These are phyloP conservation scores for Drusus annulatus DNA, from an alignment of 1,140 invertebrate species.

Conservation along the genomic window DNA sequence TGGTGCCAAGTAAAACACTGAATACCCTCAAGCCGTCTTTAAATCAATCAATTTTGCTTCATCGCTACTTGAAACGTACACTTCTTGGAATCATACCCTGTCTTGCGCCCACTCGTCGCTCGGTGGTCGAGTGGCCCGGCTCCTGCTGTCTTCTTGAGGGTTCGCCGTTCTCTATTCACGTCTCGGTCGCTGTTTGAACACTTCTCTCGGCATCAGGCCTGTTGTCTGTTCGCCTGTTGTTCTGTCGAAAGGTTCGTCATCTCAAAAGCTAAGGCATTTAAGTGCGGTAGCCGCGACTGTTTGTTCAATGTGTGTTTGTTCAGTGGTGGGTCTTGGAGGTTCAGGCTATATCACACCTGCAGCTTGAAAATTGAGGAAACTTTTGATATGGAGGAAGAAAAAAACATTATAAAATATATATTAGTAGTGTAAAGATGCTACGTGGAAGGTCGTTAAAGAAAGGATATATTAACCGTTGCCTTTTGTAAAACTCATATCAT, in stretches of 20 bases:
- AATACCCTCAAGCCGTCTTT: not conserved
- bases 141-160: not conserved
- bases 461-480: no score
- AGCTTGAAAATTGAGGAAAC: not conserved
- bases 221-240: constrained; percentile 14
- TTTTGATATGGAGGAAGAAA: no score
- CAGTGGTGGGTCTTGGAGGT: not conserved
- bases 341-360: not conserved
- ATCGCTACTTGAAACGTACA: constrained; percentile 2
- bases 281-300: constrained; percentile 32
- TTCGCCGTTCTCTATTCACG: constrained; percentile 10
- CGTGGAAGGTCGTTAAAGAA: no score
- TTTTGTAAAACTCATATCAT: no score
- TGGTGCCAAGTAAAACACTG: not conserved
- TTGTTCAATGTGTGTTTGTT: constrained; percentile 10
- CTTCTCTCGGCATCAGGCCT: constrained; percentile 3
- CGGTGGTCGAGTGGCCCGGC: constrained; percentile 13
- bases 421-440: no score
- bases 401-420: no score
- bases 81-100: not conserved
- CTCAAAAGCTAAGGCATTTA: not conserved
- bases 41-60: constrained; percentile 15
- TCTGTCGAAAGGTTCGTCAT: constrained; percentile 16
- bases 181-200: constrained; percentile 21
- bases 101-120: not conserved